These are phyloP conservation scores for Lophochroa leadbeateri DNA, from an alignment of 2,113 vertebrate genomes.

Conservation along the genomic window DNA sequence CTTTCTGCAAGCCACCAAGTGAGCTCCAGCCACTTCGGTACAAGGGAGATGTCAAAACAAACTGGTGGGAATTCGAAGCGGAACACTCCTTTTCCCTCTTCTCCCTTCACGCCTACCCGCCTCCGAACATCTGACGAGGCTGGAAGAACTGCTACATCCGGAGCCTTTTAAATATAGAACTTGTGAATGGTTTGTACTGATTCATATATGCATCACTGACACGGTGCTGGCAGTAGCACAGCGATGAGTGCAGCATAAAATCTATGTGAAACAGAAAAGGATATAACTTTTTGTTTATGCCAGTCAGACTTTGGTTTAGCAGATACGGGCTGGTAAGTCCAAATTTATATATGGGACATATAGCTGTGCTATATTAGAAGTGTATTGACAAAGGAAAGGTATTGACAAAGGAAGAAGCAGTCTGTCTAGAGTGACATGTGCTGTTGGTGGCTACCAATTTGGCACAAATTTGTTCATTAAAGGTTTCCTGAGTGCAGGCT, in stretches of 20 bases:
- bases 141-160: conserved; percentile 70
- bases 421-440: neutral
- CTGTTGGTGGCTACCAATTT: neutral
- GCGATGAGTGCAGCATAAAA: conserved; percentile 62
- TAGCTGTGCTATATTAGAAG: neutral
- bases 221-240: conserved; percentile 57
- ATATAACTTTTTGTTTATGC: conserved; percentile 63
- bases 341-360: neutral
- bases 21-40: conserved; percentile 69
- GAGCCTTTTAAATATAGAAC: conserved; percentile 69
- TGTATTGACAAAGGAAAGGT: neutral
- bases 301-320: conserved; percentile 45
- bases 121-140: conserved; percentile 65
- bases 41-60: conserved; percentile 72
- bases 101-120: conserved; percentile 67
- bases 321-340: neutral
- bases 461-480: neutral
- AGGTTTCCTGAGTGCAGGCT: neutral
- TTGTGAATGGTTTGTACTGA: conserved; percentile 70
- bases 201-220: conserved; percentile 72
- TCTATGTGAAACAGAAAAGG: conserved; percentile 37
- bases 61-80: conserved; percentile 65
- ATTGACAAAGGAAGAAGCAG: neutral
- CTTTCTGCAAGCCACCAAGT: conserved; percentile 51
- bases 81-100: conserved; percentile 63